Percentiles rank a stretch among this genome's conserved stretches.
Conservation (phyloP, 2,888 invertebrate species). For the Pandemis cinnamomeana region DNA sequence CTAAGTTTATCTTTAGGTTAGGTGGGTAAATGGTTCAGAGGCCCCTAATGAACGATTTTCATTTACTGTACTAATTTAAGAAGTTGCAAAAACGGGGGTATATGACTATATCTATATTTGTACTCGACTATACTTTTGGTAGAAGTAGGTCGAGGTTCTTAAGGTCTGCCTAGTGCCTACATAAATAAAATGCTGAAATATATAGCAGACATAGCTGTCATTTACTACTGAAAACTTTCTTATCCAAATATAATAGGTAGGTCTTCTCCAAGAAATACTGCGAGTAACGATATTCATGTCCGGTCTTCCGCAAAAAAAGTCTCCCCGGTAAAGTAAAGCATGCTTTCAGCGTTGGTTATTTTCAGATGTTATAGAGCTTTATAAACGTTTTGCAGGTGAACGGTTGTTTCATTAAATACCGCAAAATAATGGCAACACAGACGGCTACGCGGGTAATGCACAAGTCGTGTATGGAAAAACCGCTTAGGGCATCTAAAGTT, state of each 20-base stretch:
- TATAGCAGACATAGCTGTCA: background rate
- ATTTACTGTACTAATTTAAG: too few relatives aligned
- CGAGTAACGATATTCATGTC: background rate
- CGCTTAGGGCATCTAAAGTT: conserved; percentile 39
- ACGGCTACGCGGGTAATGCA: conserved; percentile 32
- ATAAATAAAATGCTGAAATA: background rate
- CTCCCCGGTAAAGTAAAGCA: background rate
- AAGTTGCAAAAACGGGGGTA: too few relatives aligned
- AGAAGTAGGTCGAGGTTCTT: too few relatives aligned
- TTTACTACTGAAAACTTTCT: background rate
- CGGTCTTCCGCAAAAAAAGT: background rate
- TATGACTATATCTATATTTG: too few relatives aligned
- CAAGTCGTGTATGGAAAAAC: conserved; percentile 39
- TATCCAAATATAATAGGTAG: too few relatives aligned
- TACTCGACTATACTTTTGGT: too few relatives aligned
- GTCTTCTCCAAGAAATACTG: background rate
- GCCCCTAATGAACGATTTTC: too few relatives aligned
- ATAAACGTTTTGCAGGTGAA: conserved; percentile 2
- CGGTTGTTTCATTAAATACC: conserved; percentile 16
- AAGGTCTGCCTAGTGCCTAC: too few relatives aligned
- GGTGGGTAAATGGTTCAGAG: too few relatives aligned
- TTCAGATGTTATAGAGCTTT: background rate
- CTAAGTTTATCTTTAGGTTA: too few relatives aligned
- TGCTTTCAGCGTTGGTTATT: background rate
- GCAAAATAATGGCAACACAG: conserved; percentile 23